These are phyloP conservation scores for Pseudopipra pipra DNA, from an alignment of 2,113 vertebrate genomes.

Conservation along the genomic window DNA sequence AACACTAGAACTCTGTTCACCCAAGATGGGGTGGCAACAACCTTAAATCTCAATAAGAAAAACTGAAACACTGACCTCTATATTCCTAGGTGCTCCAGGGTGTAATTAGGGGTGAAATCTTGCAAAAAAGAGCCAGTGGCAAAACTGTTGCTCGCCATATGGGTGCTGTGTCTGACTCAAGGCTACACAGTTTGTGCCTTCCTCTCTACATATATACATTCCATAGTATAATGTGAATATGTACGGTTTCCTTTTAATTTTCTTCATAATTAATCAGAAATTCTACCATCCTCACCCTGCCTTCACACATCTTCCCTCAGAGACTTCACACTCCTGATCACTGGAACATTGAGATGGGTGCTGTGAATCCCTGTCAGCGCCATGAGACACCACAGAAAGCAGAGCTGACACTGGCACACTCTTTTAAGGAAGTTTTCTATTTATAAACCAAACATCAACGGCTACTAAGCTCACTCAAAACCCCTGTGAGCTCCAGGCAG, in stretches of 20 bases:
- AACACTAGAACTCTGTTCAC: neutral
- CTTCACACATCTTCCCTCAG: neutral
- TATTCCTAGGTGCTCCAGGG: neutral
- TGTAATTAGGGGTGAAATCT: neutral
- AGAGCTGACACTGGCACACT: neutral
- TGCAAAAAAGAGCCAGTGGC: neutral
- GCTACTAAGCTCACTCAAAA: neutral
- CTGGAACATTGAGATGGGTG: neutral
- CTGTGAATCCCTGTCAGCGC: neutral
- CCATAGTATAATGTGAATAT: neutral
- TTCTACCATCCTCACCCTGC: neutral
- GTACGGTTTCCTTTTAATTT: neutral
- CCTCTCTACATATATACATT: fast-evolving
- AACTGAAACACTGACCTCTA: neutral
- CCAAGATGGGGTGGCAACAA: neutral
- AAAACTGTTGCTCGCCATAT: neutral
- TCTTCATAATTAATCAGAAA: neutral
- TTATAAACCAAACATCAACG: neutral
- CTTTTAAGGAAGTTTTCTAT: neutral
- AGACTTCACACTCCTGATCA: fast-evolving
- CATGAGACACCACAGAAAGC: neutral
- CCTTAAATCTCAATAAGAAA: neutral
- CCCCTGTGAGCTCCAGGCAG: neutral
- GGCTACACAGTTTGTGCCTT: neutral
- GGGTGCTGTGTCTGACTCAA: neutral